Conservation (phyloP, 1,140 invertebrate species). For the Drosophila carrolli region DNA sequence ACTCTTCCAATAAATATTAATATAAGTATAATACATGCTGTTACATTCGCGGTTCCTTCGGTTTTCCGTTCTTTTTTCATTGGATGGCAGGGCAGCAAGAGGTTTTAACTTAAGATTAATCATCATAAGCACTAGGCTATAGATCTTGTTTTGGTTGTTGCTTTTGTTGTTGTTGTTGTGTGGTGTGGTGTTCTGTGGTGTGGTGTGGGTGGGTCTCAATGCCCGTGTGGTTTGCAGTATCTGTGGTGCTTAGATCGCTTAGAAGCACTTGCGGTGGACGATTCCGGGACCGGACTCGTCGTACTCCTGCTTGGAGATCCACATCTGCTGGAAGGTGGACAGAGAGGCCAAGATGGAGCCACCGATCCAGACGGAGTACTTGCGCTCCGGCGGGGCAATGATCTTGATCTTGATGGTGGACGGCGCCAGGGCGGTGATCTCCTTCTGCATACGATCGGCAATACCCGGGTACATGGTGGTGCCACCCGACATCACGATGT, state of each 20-base stretch:
- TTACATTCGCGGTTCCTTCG: conserved; percentile 45
- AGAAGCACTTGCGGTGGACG: conserved; percentile 98
- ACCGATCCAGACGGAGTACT: conserved; percentile 97
- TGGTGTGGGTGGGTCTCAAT: conserved; percentile 21
- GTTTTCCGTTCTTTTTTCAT: conserved; percentile 32
- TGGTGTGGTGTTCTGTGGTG: conserved; percentile 37
- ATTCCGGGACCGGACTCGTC: conserved; percentile 97
- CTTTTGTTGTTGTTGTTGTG: conserved; percentile 51
- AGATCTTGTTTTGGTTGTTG: conserved; percentile 49
- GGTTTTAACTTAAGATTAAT: conserved; percentile 74
- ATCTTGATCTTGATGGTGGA: conserved; percentile 98
- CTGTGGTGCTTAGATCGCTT: conserved; percentile 84
- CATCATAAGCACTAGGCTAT: conserved; percentile 68
- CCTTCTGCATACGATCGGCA: conserved; percentile 95
- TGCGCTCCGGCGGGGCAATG: conserved; percentile 96
- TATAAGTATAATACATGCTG: conserved; percentile 80
- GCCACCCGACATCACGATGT: conserved; percentile 97
- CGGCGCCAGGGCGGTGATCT: conserved; percentile 94
- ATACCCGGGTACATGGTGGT: conserved; percentile 98
- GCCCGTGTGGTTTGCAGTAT: conserved; percentile 31
- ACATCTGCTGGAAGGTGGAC: conserved; percentile 97
- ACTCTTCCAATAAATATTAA: conserved; percentile 77
- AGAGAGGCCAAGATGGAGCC: conserved; percentile 94
- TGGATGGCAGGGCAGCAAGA: conserved; percentile 74
- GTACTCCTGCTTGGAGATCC: conserved; percentile 98